A percentile compares a stretch with the other conserved stretches of the same genome.
These are phyloP conservation scores for Hypomecis punctinalis DNA, from an alignment of 2,888 invertebrate genomes.

Conservation along the genomic window DNA sequence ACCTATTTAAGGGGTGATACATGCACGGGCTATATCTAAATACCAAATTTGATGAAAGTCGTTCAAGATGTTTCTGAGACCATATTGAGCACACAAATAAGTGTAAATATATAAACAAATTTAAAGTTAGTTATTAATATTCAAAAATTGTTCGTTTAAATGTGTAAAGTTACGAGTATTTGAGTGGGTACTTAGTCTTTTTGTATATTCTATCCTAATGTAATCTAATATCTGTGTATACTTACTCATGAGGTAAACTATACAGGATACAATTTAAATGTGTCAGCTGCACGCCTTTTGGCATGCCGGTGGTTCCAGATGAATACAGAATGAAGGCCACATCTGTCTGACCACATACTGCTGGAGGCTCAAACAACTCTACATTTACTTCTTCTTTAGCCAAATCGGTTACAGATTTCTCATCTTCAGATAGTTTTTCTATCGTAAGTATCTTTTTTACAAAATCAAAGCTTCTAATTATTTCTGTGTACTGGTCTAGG, in stretches of 20 bases:
- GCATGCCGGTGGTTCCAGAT: constrained; percentile 89
- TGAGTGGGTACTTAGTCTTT: too few relatives aligned
- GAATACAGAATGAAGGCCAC: constrained; percentile 84
- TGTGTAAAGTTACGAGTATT: too few relatives aligned
- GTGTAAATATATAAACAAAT: too few relatives aligned
- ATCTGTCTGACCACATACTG: constrained; percentile 73
- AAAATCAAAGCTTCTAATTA: constrained; percentile 56
- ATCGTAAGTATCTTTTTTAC: constrained; percentile 59
- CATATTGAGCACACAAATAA: too few relatives aligned
- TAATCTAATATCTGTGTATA: too few relatives aligned
- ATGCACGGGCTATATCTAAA: too few relatives aligned
- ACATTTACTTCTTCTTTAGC: constrained; percentile 53
- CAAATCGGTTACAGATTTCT: constrained; percentile 54
- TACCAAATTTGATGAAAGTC: too few relatives aligned
- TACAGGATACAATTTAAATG: constrained; percentile 83
- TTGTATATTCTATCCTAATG: too few relatives aligned
- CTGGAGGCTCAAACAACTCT: constrained; percentile 67
- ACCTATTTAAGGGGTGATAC: too few relatives aligned
- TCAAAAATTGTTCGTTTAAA: too few relatives aligned
- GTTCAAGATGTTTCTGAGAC: too few relatives aligned
- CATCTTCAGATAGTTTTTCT: constrained; percentile 51
- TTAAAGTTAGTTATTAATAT: too few relatives aligned
- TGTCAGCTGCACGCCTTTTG: constrained; percentile 87
- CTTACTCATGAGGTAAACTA: constrained; percentile 65
- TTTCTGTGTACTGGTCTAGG: constrained; percentile 66